Conservation (phyloP, 2,797 vertebrate species). For the Semotilus atromaculatus region DNA sequence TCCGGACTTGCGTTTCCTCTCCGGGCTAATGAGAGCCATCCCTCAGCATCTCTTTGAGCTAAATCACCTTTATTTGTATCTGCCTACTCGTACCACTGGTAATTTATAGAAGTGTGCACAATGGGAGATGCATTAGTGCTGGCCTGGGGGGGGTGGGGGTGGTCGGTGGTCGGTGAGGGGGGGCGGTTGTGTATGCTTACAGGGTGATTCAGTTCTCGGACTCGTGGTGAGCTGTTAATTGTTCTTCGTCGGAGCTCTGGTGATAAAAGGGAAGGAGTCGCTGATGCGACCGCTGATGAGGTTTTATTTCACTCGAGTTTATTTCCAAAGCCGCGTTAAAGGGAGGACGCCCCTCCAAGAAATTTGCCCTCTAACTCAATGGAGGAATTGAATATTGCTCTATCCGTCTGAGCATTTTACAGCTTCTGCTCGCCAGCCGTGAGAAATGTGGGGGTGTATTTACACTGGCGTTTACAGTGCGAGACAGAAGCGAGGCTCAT, state of each 20-base stretch:
- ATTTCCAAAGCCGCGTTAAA: constrained; percentile 73
- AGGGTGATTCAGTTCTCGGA: constrained; percentile 66
- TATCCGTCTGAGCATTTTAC: constrained; percentile 80
- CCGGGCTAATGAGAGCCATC: constrained; percentile 85
- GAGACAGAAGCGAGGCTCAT: constrained; percentile 63
- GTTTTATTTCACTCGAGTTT: constrained; percentile 68
- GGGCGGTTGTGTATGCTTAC: constrained; percentile 48
- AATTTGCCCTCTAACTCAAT: constrained; percentile 76
- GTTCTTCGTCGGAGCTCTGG: constrained; percentile 66
- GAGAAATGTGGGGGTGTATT: constrained; percentile 80
- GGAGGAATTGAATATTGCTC: constrained; percentile 76
- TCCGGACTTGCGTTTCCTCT: constrained; percentile 82
- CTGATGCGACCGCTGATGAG: constrained; percentile 72
- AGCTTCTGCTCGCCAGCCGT: constrained; percentile 67
- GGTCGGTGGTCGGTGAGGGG: too few relatives aligned
- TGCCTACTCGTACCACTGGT: constrained; percentile 75
- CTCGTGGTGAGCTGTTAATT: constrained; percentile 76
- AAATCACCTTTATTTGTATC: constrained; percentile 89
- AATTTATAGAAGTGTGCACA: constrained; percentile 79
- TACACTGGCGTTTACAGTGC: constrained; percentile 71
- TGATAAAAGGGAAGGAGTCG: constrained; percentile 70
- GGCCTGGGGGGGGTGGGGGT: constrained; percentile 64
- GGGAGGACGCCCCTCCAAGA: constrained; percentile 73
- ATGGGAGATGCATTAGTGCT: constrained; percentile 73
- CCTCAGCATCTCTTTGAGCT: constrained; percentile 85